Percentiles rank a stretch among this genome's conserved stretches.
phyloP scores from a whole-genome alignment of 35 echinoderm and acorn worm genomes.

The Holothuria glaberrima region DNA sequence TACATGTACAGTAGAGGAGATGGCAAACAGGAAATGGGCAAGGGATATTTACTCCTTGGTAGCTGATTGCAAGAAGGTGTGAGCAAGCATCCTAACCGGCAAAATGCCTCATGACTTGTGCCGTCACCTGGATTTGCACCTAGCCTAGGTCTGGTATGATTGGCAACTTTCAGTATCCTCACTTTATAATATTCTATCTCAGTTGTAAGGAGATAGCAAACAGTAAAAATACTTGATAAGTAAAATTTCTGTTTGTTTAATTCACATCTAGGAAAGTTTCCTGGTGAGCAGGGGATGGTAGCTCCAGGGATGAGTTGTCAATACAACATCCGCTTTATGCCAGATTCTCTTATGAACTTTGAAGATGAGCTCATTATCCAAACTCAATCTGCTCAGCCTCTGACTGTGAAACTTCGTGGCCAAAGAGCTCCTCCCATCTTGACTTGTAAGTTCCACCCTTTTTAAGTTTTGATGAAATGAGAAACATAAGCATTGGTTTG shows the following conservation, averaged over 20 bases:
- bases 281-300: constrained; percentile 94
- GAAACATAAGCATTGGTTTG: too few relatives aligned
- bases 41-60: too few relatives aligned
- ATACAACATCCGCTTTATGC: constrained; percentile 97
- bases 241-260: background rate
- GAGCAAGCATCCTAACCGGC: too few relatives aligned
- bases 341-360: constrained; percentile 98
- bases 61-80: too few relatives aligned
- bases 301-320: constrained; percentile 99
- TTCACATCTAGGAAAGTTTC: constrained; percentile 84
- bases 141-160: too few relatives aligned
- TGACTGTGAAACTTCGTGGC: constrained; percentile 78
- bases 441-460: constrained; percentile 68
- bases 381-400: constrained; percentile 82
- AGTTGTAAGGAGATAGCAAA: background rate
- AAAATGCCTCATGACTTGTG: too few relatives aligned
- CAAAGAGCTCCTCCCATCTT: constrained; percentile 80
- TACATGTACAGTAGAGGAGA: too few relatives aligned
- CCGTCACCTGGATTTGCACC: too few relatives aligned
- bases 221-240: background rate
- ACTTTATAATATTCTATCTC: too few relatives aligned
- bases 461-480: too few relatives aligned
- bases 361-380: constrained; percentile 81
- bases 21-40: too few relatives aligned
- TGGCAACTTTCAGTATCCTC: too few relatives aligned